Conservation (phyloP, 2,888 invertebrate species). For the Ecliptopera silaceata region DNA sequence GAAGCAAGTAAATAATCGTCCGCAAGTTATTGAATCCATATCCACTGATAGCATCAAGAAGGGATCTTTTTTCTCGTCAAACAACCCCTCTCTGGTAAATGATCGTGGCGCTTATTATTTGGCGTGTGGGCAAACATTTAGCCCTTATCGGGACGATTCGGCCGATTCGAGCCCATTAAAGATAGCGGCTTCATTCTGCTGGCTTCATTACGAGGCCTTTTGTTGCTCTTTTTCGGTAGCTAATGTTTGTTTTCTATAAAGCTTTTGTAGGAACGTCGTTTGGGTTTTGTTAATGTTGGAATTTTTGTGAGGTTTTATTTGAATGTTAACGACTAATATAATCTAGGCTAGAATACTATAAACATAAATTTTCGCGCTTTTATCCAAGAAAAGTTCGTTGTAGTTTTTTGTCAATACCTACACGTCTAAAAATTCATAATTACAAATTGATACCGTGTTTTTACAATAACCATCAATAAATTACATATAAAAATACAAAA, state of each 20-base stretch:
- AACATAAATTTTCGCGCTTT: too few species aligned
- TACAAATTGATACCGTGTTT: too few species aligned
- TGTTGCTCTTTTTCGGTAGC: slow-evolving; percentile 26
- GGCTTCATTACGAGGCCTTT: slow-evolving; percentile 26
- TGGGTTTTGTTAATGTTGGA: not conserved
- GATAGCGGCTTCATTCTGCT: slow-evolving; percentile 80
- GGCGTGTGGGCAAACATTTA: slow-evolving; percentile 82
- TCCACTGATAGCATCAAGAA: slow-evolving; percentile 19
- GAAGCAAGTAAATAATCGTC: slow-evolving; percentile 2
- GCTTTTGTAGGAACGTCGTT: slow-evolving; percentile 6
- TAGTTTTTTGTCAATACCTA: too few species aligned
- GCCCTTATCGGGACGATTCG: slow-evolving; percentile 66
- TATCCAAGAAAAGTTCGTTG: too few species aligned
- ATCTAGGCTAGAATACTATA: too few species aligned
- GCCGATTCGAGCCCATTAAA: slow-evolving; percentile 62
- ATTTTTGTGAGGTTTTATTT: not conserved
- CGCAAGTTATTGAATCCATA: slow-evolving; percentile 19
- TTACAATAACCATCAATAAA: too few species aligned
- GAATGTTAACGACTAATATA: too few species aligned
- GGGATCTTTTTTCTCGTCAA: slow-evolving; percentile 58
- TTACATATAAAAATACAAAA: too few species aligned
- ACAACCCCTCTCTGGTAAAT: slow-evolving; percentile 62
- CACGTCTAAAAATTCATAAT: too few species aligned
- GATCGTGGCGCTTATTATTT: slow-evolving; percentile 79
- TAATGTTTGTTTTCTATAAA: slow-evolving; percentile 27